Evolutionary conservation across 2,888 invertebrate species (phyloP).

Genomic region (Heliconius charithonia): DNA sequence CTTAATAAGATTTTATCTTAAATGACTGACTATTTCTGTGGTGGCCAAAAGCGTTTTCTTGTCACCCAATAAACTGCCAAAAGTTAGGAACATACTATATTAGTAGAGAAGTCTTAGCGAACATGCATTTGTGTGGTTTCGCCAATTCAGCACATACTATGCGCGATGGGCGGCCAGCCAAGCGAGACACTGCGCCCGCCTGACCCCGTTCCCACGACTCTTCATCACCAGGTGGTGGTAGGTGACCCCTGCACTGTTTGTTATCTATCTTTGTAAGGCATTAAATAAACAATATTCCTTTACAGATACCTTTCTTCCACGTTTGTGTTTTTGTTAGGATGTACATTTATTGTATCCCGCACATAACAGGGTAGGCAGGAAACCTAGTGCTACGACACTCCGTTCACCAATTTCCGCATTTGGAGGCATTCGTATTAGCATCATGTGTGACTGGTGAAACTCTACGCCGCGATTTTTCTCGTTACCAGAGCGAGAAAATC

Average conservation of each 20-base stretch:
- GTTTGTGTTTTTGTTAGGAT: neutral
- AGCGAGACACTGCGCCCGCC: constrained; percentile 75
- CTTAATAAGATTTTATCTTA: no score
- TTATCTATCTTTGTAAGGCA: constrained; percentile 26
- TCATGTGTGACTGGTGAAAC: neutral
- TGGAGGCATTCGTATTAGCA: no score
- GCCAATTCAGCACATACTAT: constrained; percentile 49
- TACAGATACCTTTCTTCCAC: neutral
- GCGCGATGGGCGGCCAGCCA: constrained; percentile 59
- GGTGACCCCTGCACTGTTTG: constrained; percentile 59
- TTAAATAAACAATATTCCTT: neutral
- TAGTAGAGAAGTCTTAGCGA: constrained; percentile 43
- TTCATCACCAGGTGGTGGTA: constrained; percentile 51
- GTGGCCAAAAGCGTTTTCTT: neutral
- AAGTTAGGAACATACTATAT: constrained; percentile 23
- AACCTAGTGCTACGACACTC: neutral
- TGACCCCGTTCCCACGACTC: constrained; percentile 79
- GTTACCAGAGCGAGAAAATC: neutral
- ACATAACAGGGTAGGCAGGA: no score
- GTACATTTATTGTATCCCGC: neutral
- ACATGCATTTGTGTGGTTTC: constrained; percentile 44
- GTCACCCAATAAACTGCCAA: neutral
- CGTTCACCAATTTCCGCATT: neutral
- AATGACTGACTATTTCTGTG: neutral
- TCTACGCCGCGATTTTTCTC: neutral